Percentiles rank a stretch among this genome's conserved stretches.
phyloP scores from a whole-genome alignment of 1,140 invertebrate species.

The Zaprionus capensis region DNA sequence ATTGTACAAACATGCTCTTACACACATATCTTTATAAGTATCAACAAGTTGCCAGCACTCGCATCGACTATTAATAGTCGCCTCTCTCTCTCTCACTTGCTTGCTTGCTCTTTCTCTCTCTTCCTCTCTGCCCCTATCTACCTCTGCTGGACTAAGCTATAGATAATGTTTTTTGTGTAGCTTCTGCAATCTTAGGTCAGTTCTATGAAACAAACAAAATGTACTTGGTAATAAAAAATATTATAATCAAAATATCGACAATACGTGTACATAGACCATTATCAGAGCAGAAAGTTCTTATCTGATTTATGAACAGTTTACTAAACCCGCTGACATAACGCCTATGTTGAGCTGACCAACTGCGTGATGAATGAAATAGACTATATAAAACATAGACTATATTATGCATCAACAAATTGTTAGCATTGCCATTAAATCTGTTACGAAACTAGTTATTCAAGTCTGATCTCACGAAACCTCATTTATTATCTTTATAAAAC shows the following conservation, averaged over 20 bases:
- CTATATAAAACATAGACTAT: no score
- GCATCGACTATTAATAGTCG: conserved; percentile 40
- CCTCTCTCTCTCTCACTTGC: background rate
- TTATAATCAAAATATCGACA: background rate
- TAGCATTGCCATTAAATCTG: no score
- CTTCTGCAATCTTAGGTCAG: background rate
- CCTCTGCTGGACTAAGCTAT: background rate
- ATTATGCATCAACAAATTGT: no score
- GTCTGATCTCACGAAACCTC: no score
- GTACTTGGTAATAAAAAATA: background rate
- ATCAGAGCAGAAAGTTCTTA: background rate
- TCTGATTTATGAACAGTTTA: background rate
- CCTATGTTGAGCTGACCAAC: background rate
- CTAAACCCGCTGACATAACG: background rate
- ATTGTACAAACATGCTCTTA: conserved; percentile 2
- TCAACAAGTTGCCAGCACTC: conserved; percentile 43
- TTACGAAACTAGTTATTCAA: no score
- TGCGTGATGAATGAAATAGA: no score
- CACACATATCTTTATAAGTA: conserved; percentile 16
- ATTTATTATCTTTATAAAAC: no score
- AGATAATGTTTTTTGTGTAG: background rate
- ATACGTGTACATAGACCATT: background rate
- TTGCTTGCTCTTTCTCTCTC: background rate
- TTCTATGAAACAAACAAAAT: background rate
- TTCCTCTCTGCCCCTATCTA: background rate